A percentile compares a stretch with the other conserved stretches of the same genome.
Evolutionary conservation across 2,888 invertebrate species (phyloP).

Genomic region (Conomelus anceps): DNA sequence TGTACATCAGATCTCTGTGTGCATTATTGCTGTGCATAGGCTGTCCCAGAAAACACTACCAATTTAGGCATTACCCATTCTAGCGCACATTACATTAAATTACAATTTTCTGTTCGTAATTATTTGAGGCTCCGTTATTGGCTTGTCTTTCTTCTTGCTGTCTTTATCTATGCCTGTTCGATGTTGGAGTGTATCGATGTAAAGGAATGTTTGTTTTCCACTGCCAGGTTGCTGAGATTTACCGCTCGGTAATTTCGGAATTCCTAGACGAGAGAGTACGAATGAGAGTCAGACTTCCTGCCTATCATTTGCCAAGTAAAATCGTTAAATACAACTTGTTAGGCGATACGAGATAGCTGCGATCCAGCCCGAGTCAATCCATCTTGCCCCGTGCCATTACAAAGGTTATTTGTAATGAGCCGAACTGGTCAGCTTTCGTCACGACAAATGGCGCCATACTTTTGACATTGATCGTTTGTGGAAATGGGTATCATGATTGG

Average conservation of each 20-base stretch:
- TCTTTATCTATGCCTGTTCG: background rate
- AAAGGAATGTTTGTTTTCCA: background rate
- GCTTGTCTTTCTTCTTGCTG: too few species aligned
- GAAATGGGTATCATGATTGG: too few species aligned
- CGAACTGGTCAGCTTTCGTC: background rate
- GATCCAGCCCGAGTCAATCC: background rate
- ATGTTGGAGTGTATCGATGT: background rate
- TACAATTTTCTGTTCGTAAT: background rate
- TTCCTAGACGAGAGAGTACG: background rate
- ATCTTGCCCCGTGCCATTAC: background rate
- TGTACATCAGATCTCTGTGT: background rate
- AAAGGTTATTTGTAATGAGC: background rate
- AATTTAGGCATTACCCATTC: background rate
- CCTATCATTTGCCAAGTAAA: background rate
- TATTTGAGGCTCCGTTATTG: background rate
- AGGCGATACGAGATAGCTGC: background rate
- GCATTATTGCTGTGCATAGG: background rate
- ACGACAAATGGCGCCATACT: background rate
- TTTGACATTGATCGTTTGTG: background rate
- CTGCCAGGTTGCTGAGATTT: background rate
- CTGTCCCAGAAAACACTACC: background rate
- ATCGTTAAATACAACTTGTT: background rate
- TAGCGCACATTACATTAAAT: background rate
- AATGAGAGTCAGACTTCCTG: background rate
- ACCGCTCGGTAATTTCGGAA: background rate